These are phyloP conservation scores for Pocillopora verrucosa DNA, from an alignment of 64 coral and sea anemone genomes.

Conservation along the genomic window DNA sequence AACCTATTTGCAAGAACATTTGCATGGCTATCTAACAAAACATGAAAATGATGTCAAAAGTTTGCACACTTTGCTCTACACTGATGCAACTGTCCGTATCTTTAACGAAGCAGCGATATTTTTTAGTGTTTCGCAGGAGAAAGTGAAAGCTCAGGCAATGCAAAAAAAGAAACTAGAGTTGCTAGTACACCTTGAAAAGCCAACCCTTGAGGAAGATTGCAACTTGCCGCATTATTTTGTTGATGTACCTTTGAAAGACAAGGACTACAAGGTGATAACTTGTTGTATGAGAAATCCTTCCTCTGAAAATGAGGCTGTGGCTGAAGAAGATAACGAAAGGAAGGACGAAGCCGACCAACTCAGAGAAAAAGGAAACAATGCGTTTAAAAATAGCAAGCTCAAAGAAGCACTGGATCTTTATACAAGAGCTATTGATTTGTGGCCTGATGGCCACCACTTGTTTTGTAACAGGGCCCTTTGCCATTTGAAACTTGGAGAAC, in stretches of 20 bases:
- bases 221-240: not conserved
- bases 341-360: conserved; percentile 14
- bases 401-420: conserved; percentile 40
- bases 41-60: not conserved
- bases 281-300: conserved; percentile 45
- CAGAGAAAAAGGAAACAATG: conserved; percentile 61
- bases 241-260: conserved; percentile 55
- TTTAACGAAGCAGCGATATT: conserved; percentile 69
- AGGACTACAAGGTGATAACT: conserved; percentile 64
- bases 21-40: not conserved
- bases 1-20: conserved; percentile 45
- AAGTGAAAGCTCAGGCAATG: conserved; percentile 62
- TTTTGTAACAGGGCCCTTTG: conserved; percentile 51
- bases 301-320: not conserved
- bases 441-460: conserved; percentile 33
- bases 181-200: conserved; percentile 39
- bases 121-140: conserved; percentile 63
- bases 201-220: not conserved
- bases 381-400: conserved; percentile 25
- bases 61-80: conserved; percentile 47
- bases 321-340: not conserved
- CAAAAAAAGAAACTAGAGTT: conserved; percentile 60
- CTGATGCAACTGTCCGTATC: conserved; percentile 53
- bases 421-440: conserved; percentile 45
- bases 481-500: conserved; percentile 27